phyloP scores from a whole-genome alignment of 1,140 invertebrate species.

The Aphis gossypii region DNA sequence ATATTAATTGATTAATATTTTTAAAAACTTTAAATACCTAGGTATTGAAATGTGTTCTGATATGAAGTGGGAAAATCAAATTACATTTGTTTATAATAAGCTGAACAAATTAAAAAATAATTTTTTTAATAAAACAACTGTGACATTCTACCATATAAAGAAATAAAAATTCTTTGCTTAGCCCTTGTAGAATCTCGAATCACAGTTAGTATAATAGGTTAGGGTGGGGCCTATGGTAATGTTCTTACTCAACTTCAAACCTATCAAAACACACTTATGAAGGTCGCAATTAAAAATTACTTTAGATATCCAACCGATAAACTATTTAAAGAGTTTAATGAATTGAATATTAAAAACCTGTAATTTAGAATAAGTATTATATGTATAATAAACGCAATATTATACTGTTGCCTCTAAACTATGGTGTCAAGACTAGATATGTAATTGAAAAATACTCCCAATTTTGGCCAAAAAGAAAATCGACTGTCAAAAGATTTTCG shows the following conservation, averaged over 20 bases:
- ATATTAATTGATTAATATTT: no score
- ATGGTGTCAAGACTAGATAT: neutral
- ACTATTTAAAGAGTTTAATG: neutral
- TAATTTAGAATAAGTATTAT: neutral
- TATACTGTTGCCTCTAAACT: neutral
- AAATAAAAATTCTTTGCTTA: no score
- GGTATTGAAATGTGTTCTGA: no score
- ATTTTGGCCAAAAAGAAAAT: neutral
- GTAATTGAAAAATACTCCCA: neutral
- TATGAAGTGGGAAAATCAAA: no score
- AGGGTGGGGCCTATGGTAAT: neutral
- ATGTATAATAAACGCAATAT: neutral
- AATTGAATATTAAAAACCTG: neutral
- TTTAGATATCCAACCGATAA: neutral
- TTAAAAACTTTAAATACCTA: no score
- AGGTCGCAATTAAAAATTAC: neutral
- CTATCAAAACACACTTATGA: neutral
- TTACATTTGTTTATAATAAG: no score
- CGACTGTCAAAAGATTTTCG: neutral
- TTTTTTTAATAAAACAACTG: no score
- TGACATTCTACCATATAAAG: no score
- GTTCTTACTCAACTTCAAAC: neutral
- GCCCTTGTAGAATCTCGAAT: no score
- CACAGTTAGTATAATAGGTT: neutral
- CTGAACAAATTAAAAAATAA: no score